A percentile compares a stretch with the other conserved stretches of the same genome.
Conservation (phyloP, 2,797 vertebrate species). For the Hypotaenidia okinawae region DNA sequence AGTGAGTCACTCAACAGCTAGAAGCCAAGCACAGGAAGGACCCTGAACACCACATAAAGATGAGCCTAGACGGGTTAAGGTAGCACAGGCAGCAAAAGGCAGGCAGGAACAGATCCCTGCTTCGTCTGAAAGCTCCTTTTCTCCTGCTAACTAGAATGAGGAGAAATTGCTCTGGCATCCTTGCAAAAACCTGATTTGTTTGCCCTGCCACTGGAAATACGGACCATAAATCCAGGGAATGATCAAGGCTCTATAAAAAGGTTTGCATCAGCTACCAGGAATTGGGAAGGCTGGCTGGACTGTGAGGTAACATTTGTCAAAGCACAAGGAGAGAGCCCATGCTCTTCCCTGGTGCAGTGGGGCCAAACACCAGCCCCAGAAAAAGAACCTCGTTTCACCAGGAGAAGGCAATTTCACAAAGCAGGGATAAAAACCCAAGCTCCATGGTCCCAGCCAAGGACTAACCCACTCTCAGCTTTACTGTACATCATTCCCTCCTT, state of each 20-base stretch:
- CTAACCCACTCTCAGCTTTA: neutral
- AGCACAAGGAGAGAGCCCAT: accelerated
- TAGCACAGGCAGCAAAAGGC: neutral
- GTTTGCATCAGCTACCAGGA: neutral
- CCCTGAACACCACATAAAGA: neutral
- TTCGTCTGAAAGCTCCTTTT: slow-evolving; percentile 2
- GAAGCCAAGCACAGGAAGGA: neutral
- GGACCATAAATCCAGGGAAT: slow-evolving; percentile 12
- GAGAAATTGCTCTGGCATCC: slow-evolving; percentile 50
- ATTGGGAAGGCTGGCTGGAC: neutral
- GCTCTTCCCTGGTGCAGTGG: neutral
- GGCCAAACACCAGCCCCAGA: neutral
- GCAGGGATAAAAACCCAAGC: neutral
- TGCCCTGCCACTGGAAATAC: slow-evolving; percentile 7
- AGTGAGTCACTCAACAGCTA: neutral
- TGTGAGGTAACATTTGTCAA: neutral
- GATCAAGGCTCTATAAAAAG: neutral
- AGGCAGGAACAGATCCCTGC: neutral
- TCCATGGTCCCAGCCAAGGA: neutral
- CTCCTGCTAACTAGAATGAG: neutral
- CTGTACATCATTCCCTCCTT: neutral
- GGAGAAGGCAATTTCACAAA: neutral
- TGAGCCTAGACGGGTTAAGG: neutral
- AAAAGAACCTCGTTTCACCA: neutral
- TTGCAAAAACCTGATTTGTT: slow-evolving; percentile 41